A percentile compares a stretch with the other conserved stretches of the same genome.
Conservation (phyloP, 2,888 invertebrate genomes). For the Achlya flavicornis region DNA sequence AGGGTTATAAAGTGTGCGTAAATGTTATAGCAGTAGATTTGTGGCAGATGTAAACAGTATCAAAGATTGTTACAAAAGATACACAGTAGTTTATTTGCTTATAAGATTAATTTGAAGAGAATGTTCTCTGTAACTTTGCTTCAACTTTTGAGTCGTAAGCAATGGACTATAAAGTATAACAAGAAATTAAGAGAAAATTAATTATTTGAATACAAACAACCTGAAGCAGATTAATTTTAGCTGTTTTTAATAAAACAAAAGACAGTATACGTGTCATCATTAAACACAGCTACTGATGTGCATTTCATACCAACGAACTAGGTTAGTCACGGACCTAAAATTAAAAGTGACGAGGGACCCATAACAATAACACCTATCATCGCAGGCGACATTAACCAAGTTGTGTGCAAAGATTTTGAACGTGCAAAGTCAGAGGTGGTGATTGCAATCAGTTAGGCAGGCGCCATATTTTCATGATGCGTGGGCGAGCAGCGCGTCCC, state of each 20-base stretch:
- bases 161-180: neutral
- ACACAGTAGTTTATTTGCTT: neutral
- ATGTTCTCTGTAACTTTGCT: neutral
- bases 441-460: conserved; percentile 75
- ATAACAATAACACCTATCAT: conserved; percentile 12
- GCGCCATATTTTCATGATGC: conserved; percentile 61
- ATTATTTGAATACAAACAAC: neutral
- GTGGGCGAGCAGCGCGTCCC: conserved; percentile 44
- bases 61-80: neutral
- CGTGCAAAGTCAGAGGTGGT: conserved; percentile 68
- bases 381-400: conserved; percentile 25
- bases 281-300: neutral
- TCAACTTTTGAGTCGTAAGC: neutral
- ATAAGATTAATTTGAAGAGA: neutral
- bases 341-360: neutral
- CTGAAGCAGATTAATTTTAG: neutral
- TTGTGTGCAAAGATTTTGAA: conserved; percentile 41
- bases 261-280: neutral
- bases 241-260: neutral
- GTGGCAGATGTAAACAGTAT: conserved; percentile 1
- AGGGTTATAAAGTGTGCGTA: neutral
- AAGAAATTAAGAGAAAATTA: neutral
- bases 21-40: conserved; percentile 2
- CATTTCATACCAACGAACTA: conserved; percentile 1
- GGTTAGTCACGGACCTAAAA: conserved; percentile 4